phyloP scores from a whole-genome alignment of 2,797 vertebrate species.

The Columba guinea region DNA sequence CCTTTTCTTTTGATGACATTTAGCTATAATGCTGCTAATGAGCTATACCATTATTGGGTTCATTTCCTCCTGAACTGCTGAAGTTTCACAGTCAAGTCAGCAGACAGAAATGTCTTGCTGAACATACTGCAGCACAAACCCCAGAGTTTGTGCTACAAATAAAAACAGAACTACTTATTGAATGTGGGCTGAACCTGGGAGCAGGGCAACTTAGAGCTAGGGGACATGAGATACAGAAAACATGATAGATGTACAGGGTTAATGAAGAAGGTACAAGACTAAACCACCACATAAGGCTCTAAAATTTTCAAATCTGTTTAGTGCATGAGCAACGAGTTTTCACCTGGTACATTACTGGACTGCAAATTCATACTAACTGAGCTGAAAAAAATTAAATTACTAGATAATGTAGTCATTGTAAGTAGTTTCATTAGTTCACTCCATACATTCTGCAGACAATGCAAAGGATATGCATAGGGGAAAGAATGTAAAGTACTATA shows the following conservation, averaged over 20 bases:
- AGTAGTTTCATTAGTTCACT: neutral
- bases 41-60: neutral
- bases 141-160: neutral
- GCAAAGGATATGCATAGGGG: neutral
- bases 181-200: neutral
- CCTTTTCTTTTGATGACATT: neutral
- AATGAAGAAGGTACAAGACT: neutral
- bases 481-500: neutral
- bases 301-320: neutral
- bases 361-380: neutral
- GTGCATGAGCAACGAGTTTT: neutral
- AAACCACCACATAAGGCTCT: neutral
- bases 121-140: neutral
- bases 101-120: neutral
- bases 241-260: neutral
- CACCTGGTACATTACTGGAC: neutral
- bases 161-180: neutral
- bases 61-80: neutral
- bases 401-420: neutral
- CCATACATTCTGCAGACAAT: neutral
- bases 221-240: neutral
- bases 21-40: neutral
- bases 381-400: neutral
- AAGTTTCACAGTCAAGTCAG: neutral
- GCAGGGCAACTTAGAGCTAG: neutral